These are phyloP conservation scores for Ethmia dodecea DNA, from an alignment of 2,888 invertebrate genomes.

Conservation along the genomic window DNA sequence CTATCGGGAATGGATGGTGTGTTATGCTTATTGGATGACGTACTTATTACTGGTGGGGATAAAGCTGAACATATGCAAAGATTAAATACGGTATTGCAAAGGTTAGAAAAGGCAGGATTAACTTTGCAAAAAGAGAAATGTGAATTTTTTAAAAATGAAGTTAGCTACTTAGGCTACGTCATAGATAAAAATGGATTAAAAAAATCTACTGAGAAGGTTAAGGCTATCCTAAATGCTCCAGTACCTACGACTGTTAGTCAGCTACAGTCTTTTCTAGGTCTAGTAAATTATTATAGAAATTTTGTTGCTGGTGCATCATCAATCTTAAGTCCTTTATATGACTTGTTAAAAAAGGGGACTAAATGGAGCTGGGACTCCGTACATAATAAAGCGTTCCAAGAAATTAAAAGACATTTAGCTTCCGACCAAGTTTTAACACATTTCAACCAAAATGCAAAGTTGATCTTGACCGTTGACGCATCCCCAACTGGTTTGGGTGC, in stretches of 20 bases:
- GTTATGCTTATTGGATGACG: constrained; percentile 6
- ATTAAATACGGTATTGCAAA: not conserved
- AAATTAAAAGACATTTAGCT: constrained; percentile 4
- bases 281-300: constrained; percentile 3
- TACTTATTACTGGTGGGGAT: not conserved
- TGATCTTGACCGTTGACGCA: constrained; percentile 21
- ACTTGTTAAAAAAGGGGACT: not conserved
- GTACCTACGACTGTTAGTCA: not conserved
- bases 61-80: not conserved
- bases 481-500: constrained; percentile 19
- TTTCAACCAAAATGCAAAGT: constrained; percentile 12
- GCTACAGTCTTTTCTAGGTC: constrained; percentile 3
- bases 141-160: constrained; percentile 1
- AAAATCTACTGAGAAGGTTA: not conserved
- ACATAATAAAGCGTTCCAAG: not conserved
- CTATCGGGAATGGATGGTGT: constrained; percentile 2
- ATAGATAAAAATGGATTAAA: not conserved
- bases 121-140: constrained; percentile 4
- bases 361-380: constrained; percentile 1
- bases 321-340: constrained; percentile 1
- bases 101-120: constrained; percentile 7
- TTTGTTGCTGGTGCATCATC: not conserved
- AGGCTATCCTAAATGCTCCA: not conserved
- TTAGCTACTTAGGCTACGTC: constrained; percentile 1
- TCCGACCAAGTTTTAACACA: constrained; percentile 16